Percentiles rank a stretch among this genome's conserved stretches.
These are phyloP conservation scores for Pheosia gnoma DNA, from an alignment of 2,888 invertebrate genomes.

Conservation along the genomic window DNA sequence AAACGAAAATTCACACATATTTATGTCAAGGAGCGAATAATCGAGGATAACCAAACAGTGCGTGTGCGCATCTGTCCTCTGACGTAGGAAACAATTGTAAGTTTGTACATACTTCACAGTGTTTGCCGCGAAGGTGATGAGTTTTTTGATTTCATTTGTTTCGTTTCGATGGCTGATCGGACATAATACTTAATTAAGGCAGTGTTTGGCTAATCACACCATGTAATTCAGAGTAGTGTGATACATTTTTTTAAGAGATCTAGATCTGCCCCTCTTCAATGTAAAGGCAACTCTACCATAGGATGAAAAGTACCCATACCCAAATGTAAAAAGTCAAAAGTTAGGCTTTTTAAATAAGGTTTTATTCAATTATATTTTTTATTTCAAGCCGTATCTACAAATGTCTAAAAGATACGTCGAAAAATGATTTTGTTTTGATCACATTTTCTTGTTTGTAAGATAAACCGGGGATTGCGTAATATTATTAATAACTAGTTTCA, in stretches of 20 bases:
- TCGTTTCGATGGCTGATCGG: background rate
- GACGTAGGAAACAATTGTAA: conserved; percentile 44
- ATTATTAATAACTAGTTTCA: background rate
- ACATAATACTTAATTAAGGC: too few relatives aligned
- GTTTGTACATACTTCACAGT: conserved; percentile 19
- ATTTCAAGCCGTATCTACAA: too few relatives aligned
- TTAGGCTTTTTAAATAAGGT: too few relatives aligned
- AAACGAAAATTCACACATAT: conserved; percentile 42
- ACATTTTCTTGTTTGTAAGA: conserved; percentile 1
- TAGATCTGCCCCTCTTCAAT: too few relatives aligned
- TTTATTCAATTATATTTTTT: too few relatives aligned
- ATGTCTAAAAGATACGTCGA: background rate
- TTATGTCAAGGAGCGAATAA: conserved; percentile 64
- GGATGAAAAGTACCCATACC: too few relatives aligned
- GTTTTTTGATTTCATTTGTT: too few relatives aligned
- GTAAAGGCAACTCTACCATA: too few relatives aligned
- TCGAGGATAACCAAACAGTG: conserved; percentile 61
- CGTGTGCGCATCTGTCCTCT: conserved; percentile 46
- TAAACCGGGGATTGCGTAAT: background rate
- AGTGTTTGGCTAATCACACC: too few relatives aligned
- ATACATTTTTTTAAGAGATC: too few relatives aligned
- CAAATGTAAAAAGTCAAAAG: too few relatives aligned
- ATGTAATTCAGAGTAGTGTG: too few relatives aligned
- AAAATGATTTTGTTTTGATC: background rate
- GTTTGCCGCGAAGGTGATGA: conserved; percentile 37